These are phyloP conservation scores for Antechinus flavipes DNA, from an alignment of 2,113 vertebrate species.

Conservation along the genomic window DNA sequence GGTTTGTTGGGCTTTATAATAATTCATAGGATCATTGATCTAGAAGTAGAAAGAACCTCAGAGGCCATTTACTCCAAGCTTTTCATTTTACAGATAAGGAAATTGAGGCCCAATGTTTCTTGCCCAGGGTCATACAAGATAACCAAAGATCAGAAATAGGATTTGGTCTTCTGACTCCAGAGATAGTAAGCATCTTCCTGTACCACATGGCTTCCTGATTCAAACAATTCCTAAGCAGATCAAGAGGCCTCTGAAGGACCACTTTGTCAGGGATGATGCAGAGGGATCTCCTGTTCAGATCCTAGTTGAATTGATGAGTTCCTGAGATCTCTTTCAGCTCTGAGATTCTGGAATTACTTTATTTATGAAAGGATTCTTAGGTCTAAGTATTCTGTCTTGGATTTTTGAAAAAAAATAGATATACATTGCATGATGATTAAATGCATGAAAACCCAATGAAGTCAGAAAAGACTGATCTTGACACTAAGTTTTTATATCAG, in stretches of 20 bases:
- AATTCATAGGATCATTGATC: neutral
- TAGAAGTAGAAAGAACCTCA: neutral
- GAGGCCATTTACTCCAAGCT: neutral
- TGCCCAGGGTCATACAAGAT: neutral
- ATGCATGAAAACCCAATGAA: neutral
- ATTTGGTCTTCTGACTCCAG: neutral
- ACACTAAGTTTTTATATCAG: slow-evolving; percentile 29
- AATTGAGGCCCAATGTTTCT: neutral
- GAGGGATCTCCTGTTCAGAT: neutral
- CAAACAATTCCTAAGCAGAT: neutral
- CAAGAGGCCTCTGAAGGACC: neutral
- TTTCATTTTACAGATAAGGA: neutral
- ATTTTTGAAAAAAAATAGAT: neutral
- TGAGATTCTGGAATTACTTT: neutral
- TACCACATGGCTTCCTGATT: neutral
- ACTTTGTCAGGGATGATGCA: neutral
- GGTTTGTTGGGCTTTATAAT: neutral
- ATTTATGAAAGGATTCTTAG: neutral
- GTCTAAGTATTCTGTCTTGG: neutral
- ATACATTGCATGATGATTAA: neutral
- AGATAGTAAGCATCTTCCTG: neutral
- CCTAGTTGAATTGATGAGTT: neutral
- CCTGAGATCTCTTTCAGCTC: neutral
- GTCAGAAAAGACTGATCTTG: neutral
- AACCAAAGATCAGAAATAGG: neutral